Evolutionary conservation across 2,888 invertebrate genomes (phyloP).

Genomic region (Ptychoptera albimana): DNA sequence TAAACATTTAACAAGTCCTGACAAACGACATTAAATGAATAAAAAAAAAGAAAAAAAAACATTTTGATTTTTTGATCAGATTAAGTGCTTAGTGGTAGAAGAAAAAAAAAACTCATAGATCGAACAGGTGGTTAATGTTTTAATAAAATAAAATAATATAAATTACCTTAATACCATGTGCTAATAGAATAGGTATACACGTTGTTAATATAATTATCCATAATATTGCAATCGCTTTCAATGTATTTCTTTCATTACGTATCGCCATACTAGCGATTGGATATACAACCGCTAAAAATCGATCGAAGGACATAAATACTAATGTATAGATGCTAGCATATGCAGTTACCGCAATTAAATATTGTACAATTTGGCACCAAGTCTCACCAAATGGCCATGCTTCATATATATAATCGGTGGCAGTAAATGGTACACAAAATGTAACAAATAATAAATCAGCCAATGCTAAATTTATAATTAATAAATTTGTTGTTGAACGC

Average conservation of each 20-base stretch:
- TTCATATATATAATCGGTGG: conserved; percentile 67
- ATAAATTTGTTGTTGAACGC: conserved; percentile 84
- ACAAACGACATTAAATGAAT: no score
- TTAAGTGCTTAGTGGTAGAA: no score
- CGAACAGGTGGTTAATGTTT: no score
- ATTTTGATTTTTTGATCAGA: no score
- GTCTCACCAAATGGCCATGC: conserved; percentile 79
- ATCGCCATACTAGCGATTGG: conserved; percentile 74
- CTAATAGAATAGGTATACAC: conserved; percentile 53
- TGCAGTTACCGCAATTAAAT: conserved; percentile 78
- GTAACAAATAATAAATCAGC: conserved; percentile 82
- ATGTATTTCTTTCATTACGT: conserved; percentile 63
- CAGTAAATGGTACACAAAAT: conserved; percentile 88
- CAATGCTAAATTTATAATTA: conserved; percentile 77
- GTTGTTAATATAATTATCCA: conserved; percentile 64
- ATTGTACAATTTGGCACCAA: conserved; percentile 83
- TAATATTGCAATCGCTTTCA: conserved; percentile 53
- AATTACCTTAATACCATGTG: conserved; percentile 50
- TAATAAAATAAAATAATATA: conserved; percentile 29
- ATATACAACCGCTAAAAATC: conserved; percentile 83
- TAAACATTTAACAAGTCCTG: no score
- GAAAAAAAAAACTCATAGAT: no score
- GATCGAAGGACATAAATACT: conserved; percentile 83
- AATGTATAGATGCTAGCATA: conserved; percentile 86
- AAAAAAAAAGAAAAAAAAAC: no score